phyloP scores from a whole-genome alignment of 2,888 invertebrate genomes.

The Sceliomorpha sp. region DNA sequence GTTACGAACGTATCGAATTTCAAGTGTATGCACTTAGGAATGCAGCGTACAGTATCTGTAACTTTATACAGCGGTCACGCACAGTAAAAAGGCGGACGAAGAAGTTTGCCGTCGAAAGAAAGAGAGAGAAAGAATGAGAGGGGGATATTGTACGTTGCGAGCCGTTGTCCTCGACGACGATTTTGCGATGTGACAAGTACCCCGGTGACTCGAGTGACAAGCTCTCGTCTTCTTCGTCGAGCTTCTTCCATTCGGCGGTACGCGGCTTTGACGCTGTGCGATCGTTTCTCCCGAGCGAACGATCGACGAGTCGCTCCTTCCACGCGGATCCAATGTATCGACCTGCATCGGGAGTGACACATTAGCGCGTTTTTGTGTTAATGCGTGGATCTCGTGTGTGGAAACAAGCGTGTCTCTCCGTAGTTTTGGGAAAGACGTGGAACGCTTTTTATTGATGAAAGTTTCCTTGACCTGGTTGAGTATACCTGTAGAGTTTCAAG shows the following conservation, averaged over 20 bases:
- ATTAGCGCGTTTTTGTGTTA: constrained; percentile 28
- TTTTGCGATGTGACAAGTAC: constrained; percentile 61
- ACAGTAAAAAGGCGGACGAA: too few relatives aligned
- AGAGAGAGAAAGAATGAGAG: too few relatives aligned
- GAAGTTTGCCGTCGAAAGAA: too few relatives aligned
- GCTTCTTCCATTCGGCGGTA: constrained; percentile 42
- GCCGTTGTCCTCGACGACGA: constrained; percentile 38
- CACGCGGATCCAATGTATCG: too few relatives aligned
- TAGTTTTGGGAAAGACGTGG: constrained; percentile 22
- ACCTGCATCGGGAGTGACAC: constrained; percentile 42
- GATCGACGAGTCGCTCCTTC: constrained; percentile 30
- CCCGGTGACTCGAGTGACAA: constrained; percentile 35
- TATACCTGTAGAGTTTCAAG: too few relatives aligned
- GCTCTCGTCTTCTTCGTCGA: constrained; percentile 37
- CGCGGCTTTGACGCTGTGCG: constrained; percentile 28
- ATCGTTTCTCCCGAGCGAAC: constrained; percentile 23
- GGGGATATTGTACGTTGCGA: constrained; percentile 16
- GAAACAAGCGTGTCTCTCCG: too few relatives aligned
- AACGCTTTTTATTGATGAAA: too few relatives aligned
- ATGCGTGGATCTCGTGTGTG: constrained; percentile 46
- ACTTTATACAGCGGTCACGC: constrained; percentile 71
- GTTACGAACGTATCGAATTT: constrained; percentile 69
- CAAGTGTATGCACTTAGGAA: constrained; percentile 65
- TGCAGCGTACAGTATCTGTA: constrained; percentile 64
- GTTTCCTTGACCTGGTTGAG: too few relatives aligned